Evolutionary conservation across 37 sponge, comb jelly and placozoan species (phyloP), one percentile per base, ranked within the genome.

Genomic region (Tethya wilhelma): DNA sequence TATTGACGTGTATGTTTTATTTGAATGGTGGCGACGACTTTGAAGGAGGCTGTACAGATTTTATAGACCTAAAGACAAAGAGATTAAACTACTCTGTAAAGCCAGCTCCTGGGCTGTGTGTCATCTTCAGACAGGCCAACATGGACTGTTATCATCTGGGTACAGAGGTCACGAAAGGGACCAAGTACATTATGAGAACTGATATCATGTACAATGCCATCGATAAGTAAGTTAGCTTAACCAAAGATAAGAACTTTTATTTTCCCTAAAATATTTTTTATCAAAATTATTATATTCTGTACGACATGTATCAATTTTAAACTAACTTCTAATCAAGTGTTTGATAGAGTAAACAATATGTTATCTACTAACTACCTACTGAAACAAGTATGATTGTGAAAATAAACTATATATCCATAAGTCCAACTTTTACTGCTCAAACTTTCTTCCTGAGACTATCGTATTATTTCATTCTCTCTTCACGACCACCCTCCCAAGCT

Each of bases 111-210:
- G 95, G 95, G 23, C 85, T 90, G 66, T 94, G 95, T 41, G 73
- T 87, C 40, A 82, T 90, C 25, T 94, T 94, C 73, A 37, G 63
- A 23, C 95, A 94, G 71, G 79, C 17, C 2, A 70, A 84, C 14
- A 20, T 62, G 14, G 71, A 74, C 2, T 81, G 77, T 44, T 80
- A 70, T 55, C 95, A 94, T 43, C 84, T 79, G 42, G 95, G 95
- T 4, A 87, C 85, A 11, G 20, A 74, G 42, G 87, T 94, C 38
- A 74, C 71, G 29, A 75, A 67, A 14, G 95, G 95, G 39, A 67
- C 78, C 26, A 95, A 95, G 69, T 95, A 95, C 71, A 91, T 95
- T 34, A 55, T 95, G 63, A 84, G 91, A 77, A 90, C 95, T 63
- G 95, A 94, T 60, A 57, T 91, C 17, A 90, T 94, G 91, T 94